These are phyloP conservation scores for Netelia fuscicornis DNA, from an alignment of 2,888 invertebrate genomes.

Conservation along the genomic window DNA sequence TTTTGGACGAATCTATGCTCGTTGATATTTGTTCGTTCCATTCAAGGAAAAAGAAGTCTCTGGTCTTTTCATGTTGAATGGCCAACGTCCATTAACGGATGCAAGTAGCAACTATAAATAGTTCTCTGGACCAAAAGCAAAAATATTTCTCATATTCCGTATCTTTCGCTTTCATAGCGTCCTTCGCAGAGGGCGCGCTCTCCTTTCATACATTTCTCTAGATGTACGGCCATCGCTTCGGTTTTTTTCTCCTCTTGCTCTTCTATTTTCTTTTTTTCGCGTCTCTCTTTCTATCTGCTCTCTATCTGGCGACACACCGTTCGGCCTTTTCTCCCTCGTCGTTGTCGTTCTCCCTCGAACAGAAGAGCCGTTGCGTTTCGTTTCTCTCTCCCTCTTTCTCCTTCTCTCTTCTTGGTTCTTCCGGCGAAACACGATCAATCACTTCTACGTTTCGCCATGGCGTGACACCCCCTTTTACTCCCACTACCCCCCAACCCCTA, in stretches of 20 bases:
- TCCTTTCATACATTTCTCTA: conserved; percentile 60
- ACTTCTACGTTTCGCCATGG: conserved; percentile 82
- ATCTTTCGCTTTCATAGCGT: conserved; percentile 65
- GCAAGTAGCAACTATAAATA: conserved; percentile 64
- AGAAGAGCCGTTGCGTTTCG: conserved; percentile 56
- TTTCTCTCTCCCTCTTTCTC: conserved; percentile 59
- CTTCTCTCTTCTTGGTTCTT: conserved; percentile 76
- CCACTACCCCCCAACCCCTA: conserved; percentile 76
- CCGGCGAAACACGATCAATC: conserved; percentile 85
- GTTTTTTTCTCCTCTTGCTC: conserved; percentile 56
- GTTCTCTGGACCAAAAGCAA: conserved; percentile 53
- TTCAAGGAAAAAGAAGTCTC: too few species aligned
- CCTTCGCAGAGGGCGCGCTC: conserved; percentile 49
- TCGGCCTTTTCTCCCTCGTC: conserved; percentile 57
- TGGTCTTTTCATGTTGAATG: too few species aligned
- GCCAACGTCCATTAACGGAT: conserved; percentile 52
- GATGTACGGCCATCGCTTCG: conserved; percentile 48
- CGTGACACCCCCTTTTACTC: conserved; percentile 82
- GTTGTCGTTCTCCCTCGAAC: conserved; percentile 56
- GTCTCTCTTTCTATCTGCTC: conserved; percentile 71
- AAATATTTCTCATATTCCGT: conserved; percentile 45
- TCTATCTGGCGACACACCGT: conserved; percentile 66
- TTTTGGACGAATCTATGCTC: too few species aligned
- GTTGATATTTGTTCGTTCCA: too few species aligned
- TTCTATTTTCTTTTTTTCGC: conserved; percentile 69